A percentile compares a stretch with the other conserved stretches of the same genome.
These are phyloP conservation scores for Elephas maximus DNA, from an alignment of 2,113 vertebrate species.

Conservation along the genomic window DNA sequence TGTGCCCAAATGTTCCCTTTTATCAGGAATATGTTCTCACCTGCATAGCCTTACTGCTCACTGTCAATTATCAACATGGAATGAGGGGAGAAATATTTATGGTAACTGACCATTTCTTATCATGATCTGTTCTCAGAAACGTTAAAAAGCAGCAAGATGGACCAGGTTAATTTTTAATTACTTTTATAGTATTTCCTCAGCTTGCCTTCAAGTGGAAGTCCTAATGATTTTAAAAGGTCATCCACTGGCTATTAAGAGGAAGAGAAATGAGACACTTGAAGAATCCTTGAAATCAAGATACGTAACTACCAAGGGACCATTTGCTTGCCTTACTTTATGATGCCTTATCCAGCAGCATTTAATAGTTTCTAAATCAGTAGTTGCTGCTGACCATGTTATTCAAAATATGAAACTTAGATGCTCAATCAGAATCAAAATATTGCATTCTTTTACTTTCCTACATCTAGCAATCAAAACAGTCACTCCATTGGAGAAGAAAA, in stretches of 20 bases:
- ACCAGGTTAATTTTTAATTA: background rate
- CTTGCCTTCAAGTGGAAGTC: background rate
- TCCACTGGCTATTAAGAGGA: background rate
- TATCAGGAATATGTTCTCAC: background rate
- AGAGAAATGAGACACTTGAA: background rate
- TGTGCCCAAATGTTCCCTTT: background rate
- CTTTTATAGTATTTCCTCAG: background rate
- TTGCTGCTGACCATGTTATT: background rate
- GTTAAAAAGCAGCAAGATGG: background rate
- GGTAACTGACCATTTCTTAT: background rate
- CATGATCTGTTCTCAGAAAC: background rate
- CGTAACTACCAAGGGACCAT: background rate
- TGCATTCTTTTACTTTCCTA: background rate
- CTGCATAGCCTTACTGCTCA: background rate
- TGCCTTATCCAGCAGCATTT: background rate
- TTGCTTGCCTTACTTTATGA: background rate
- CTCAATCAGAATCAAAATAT: slow-evolving; percentile 57
- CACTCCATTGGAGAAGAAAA: slow-evolving; percentile 29
- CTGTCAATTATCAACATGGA: background rate
- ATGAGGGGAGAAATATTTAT: background rate
- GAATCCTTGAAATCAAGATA: background rate
- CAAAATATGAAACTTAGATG: slow-evolving; percentile 41
- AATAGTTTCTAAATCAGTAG: background rate
- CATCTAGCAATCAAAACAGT: background rate
- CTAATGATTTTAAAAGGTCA: slow-evolving; percentile 23